Evolutionary conservation across 2,797 vertebrate genomes (phyloP).

Genomic region (Hemibagrus guttatus): DNA sequence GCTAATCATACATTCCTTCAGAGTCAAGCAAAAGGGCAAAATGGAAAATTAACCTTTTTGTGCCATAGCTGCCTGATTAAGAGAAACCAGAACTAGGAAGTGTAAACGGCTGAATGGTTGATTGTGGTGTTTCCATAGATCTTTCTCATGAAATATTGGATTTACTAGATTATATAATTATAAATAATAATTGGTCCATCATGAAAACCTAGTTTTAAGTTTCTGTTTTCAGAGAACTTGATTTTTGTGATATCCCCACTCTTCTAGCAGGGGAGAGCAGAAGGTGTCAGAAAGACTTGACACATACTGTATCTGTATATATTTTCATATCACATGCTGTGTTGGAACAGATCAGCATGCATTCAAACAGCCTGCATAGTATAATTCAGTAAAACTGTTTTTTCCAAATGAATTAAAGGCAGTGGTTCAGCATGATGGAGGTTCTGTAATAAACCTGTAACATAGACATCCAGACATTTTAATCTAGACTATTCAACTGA

Average conservation of each 20-base stretch:
- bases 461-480: neutral
- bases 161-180: neutral
- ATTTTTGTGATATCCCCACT: constrained; percentile 25
- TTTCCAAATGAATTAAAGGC: constrained; percentile 25
- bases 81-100: constrained; percentile 38
- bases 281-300: constrained; percentile 28
- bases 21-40: constrained; percentile 50
- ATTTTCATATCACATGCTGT: constrained; percentile 6
- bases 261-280: constrained; percentile 16
- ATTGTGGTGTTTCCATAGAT: constrained; percentile 12
- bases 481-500: neutral
- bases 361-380: constrained; percentile 23
- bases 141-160: constrained; percentile 12
- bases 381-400: constrained; percentile 31
- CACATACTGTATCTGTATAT: constrained; percentile 31
- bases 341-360: constrained; percentile 6
- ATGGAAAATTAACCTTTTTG: constrained; percentile 50
- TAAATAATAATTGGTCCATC: neutral
- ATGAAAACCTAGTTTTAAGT: constrained; percentile 4
- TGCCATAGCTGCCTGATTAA: constrained; percentile 56
- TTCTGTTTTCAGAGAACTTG: constrained; percentile 6
- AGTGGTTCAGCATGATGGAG: neutral
- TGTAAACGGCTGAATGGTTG: constrained; percentile 7
- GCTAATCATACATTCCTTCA: constrained; percentile 51
- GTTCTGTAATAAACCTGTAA: neutral